A percentile compares a stretch with the other conserved stretches of the same genome.
Evolutionary conservation across 2,113 vertebrate species (phyloP).

Genomic region (Melanotaenia duboulayi): DNA sequence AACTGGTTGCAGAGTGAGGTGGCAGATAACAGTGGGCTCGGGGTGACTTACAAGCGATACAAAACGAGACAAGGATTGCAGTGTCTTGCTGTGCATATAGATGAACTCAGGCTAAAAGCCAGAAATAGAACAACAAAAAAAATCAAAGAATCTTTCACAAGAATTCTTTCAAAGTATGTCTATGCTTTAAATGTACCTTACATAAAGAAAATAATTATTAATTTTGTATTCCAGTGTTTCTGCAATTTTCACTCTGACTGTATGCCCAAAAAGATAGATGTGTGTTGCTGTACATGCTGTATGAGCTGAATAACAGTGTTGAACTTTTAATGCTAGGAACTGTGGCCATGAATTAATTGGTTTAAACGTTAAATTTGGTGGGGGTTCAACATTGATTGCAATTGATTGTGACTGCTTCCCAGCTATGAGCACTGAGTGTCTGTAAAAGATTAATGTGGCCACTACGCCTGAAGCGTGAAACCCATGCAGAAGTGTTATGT

Average conservation of each 20-base stretch:
- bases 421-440: not conserved
- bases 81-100: constrained; percentile 65
- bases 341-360: not conserved
- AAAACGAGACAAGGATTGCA: constrained; percentile 67
- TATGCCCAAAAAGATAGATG: not conserved
- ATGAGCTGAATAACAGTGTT: not conserved
- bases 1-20: constrained; percentile 65
- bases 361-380: not conserved
- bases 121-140: constrained; percentile 17
- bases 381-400: not conserved
- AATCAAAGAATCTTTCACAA: not conserved
- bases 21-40: constrained; percentile 73
- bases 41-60: constrained; percentile 69
- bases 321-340: not conserved
- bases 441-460: not conserved
- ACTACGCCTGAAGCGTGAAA: not conserved
- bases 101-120: constrained; percentile 42
- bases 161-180: not conserved
- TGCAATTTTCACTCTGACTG: constrained; percentile 25
- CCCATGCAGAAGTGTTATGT: not conserved
- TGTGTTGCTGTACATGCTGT: not conserved
- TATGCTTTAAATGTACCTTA: not conserved
- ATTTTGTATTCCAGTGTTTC: constrained; percentile 8
- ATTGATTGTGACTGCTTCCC: not conserved
- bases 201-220: too few species aligned